Percentiles rank a stretch among this genome's conserved stretches.
Conservation (phyloP, 2,113 vertebrate species). For the Thalassoma bifasciatum region DNA sequence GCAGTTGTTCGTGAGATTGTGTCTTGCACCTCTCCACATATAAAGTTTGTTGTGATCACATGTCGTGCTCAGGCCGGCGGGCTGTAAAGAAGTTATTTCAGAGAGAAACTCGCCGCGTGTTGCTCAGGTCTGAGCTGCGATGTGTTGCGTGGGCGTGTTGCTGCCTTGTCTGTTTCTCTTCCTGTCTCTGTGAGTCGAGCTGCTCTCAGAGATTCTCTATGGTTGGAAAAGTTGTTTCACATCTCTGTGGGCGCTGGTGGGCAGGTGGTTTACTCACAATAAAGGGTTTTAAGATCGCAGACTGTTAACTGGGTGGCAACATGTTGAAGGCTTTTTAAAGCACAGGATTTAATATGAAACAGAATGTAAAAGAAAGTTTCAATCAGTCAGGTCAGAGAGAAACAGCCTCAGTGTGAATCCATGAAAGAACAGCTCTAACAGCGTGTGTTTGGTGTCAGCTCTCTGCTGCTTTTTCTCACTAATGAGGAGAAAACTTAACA, state of each 20-base stretch:
- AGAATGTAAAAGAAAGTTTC: too few species aligned
- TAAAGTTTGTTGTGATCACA: background rate
- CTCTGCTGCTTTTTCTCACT: background rate
- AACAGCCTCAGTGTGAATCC: too few species aligned
- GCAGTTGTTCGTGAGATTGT: background rate
- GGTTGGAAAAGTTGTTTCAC: constrained; percentile 66
- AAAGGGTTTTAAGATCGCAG: background rate
- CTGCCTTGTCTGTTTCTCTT: constrained; percentile 62
- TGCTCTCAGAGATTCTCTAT: constrained; percentile 47
- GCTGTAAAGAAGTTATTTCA: background rate
- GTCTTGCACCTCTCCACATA: background rate
- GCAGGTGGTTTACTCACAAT: constrained; percentile 39
- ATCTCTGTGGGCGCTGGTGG: constrained; percentile 50
- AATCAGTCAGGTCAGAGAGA: too few species aligned
- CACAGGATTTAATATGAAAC: too few species aligned
- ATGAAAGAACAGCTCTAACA: too few species aligned
- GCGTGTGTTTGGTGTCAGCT: too few species aligned
- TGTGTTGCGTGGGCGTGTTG: constrained; percentile 58
- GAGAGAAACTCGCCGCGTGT: background rate
- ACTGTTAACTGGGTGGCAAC: background rate
- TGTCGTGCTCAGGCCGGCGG: background rate
- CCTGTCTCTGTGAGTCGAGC: constrained; percentile 58
- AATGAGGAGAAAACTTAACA: constrained; percentile 14
- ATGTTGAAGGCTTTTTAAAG: too few species aligned
- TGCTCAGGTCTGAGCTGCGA: constrained; percentile 18